These are phyloP conservation scores for Vireo griseus DNA, from an alignment of 2,797 vertebrate genomes.

Conservation along the genomic window DNA sequence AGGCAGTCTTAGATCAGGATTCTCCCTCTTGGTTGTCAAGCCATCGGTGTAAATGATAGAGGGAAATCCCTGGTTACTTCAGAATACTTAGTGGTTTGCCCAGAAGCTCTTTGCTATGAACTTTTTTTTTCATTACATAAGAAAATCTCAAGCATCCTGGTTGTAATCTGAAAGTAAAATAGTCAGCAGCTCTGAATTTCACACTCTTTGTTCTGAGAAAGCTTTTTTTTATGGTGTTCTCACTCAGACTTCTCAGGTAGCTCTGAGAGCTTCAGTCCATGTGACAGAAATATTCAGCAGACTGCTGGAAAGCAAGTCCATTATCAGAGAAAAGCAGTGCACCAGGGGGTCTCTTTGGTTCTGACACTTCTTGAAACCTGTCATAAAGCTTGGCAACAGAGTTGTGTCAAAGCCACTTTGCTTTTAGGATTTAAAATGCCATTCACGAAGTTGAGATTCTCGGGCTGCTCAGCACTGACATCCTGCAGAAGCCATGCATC, in stretches of 20 bases:
- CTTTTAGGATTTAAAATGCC: neutral
- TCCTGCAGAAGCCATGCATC: neutral
- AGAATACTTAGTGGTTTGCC: neutral
- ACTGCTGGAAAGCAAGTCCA: neutral
- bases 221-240: neutral
- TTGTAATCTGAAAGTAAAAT: neutral
- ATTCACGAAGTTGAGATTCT: neutral
- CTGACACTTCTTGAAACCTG: neutral
- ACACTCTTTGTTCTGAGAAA: neutral
- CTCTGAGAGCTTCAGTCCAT: neutral
- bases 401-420: neutral
- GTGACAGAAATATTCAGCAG: neutral
- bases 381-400: neutral
- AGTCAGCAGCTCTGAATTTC: neutral
- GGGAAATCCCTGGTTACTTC: slow-evolving; percentile 11
- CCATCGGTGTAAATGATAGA: neutral
- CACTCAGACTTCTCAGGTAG: neutral
- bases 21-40: neutral
- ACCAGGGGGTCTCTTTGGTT: neutral
- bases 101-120: neutral
- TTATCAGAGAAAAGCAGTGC: neutral
- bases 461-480: fast-evolving
- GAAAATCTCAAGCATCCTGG: neutral
- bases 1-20: slow-evolving; percentile 3
- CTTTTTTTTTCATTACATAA: neutral